A percentile compares a stretch with the other conserved stretches of the same genome.
Evolutionary conservation across 2,888 invertebrate species (phyloP).

Genomic region (Urechis unicinctus): DNA sequence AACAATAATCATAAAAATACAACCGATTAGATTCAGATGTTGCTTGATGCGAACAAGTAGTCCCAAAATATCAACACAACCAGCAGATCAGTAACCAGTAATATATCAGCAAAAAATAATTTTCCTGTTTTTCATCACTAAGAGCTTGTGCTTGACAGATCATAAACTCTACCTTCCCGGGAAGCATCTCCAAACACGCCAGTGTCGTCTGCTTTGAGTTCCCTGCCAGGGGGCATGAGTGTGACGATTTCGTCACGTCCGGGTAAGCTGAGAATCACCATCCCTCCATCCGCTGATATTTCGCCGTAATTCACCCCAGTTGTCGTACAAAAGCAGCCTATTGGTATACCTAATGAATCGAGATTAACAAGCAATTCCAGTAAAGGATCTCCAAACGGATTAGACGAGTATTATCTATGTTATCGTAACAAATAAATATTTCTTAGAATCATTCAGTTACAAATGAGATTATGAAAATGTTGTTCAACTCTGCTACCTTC

Average conservation of each 20-base stretch:
- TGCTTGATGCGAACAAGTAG: no score
- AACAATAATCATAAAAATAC: no score
- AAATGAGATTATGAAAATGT: background rate
- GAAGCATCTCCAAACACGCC: conserved; percentile 17
- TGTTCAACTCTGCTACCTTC: conserved; percentile 65
- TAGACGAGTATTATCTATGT: background rate
- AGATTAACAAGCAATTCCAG: no score
- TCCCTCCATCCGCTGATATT: conserved; percentile 66
- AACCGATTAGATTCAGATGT: no score
- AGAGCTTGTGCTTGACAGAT: no score
- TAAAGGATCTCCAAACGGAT: no score
- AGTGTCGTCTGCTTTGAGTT: conserved; percentile 5
- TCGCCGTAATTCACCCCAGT: conserved; percentile 70
- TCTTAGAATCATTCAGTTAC: background rate
- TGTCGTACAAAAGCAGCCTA: conserved; percentile 74
- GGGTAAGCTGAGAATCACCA: conserved; percentile 65
- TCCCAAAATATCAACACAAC: no score
- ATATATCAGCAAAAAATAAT: no score
- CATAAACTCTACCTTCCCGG: conserved; percentile 8
- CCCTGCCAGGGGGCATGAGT: conserved; percentile 51
- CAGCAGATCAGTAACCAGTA: no score
- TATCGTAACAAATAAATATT: background rate
- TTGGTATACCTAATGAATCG: conserved; percentile 40
- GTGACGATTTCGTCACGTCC: conserved; percentile 63
- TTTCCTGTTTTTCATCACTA: no score